Evolutionary conservation across 2,888 invertebrate species (phyloP), one percentile per base, ranked within the genome.

Genomic region (Blera fallax): DNA sequence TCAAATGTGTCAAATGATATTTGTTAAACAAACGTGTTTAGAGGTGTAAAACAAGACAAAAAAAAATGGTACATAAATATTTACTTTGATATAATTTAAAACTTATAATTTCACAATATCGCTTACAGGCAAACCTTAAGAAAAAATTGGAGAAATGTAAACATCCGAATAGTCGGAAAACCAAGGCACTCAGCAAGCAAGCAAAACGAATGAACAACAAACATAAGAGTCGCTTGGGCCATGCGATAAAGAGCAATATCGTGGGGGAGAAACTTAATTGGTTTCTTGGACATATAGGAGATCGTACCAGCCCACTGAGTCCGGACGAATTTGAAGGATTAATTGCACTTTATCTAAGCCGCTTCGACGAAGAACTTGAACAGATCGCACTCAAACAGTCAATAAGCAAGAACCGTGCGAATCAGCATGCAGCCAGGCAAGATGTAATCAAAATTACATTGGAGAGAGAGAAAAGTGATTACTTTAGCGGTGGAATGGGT

Each of bases 81-180:
- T 10, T 21, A 2, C 0, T 29, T 43, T 37, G 0, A 3, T 18
- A 37, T 0, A 40, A 29, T 50, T 48, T 29, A n/a, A 8, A 24
- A 24, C 48, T 18, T 3, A 50, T 6, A 10, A 0, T 14, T 8
- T 48, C 1, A 5, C 34, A 16, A 50, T 16, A 24, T 11, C 0
- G 10, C 3, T 43, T 45, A 2, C n/a, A 93, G 93, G 92, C 92
- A 0, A 93, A 93, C 88, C 87, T 93, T 14, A 90, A 90, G 18
- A 93, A 93, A 88, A 93, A 93, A 81, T 87, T 94, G n/a, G 90
- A 91, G 29, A 94, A 94, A 91, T 93, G 94, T 69, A 95, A 95
- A 89, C 97, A 97, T 92, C 97, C 97, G 0, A 97, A 97, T 91
- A 97, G 97, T 89, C 94, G 97, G 87, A 97, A 96, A 93, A 96